Evolutionary conservation across 1,140 invertebrate genomes (phyloP), one percentile per base, ranked within the genome.

Genomic region (Drosophila burlai): DNA sequence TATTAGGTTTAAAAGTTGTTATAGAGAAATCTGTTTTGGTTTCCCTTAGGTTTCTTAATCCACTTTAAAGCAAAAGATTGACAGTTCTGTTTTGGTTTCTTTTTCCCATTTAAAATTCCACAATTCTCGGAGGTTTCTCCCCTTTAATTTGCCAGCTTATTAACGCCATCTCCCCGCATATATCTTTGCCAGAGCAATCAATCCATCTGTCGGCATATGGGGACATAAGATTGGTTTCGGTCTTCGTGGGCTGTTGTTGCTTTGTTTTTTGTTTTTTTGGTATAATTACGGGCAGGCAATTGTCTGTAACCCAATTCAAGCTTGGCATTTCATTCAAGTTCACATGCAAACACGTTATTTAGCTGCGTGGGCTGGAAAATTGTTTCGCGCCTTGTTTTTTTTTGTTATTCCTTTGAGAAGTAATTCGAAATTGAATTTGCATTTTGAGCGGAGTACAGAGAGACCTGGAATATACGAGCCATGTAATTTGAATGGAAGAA

Each of bases 241-340:
- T 50, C 34, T 69, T 58, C 61, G 59, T 54, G 67, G 66, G 66
- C 10, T 55, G 50, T 59, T 31, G 46, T 7, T 47, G 4, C 8
- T 10, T 29, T 31, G 9, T 18, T 50, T 34, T 52, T 52, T 63
- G n/a, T 21, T 52, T 52, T 52, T 63, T 29, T 52, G 45, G 61
- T 60, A 63, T 83, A 87, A 83, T 87, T 86, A 65, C 47, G 61
- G 55, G 29, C 38, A 9, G 38, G 55, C 63, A 65, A 66, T 80
- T 89, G 76, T 84, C 81, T 89, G 85, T 90, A 82, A 90, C 81
- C 85, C 81, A 89, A 85, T 89, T 90, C 61, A 68, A 73, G 81
- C 59, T 54, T 78, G 68, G 73, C 81, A 81, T 89, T 80, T 90
- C 67, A 89, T 89, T 85, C 85, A 90, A 89, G 85, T 89, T 90